Base-by-base conservation (phyloP, 2,888 invertebrate species). In the Achlya flavicornis region DNA sequence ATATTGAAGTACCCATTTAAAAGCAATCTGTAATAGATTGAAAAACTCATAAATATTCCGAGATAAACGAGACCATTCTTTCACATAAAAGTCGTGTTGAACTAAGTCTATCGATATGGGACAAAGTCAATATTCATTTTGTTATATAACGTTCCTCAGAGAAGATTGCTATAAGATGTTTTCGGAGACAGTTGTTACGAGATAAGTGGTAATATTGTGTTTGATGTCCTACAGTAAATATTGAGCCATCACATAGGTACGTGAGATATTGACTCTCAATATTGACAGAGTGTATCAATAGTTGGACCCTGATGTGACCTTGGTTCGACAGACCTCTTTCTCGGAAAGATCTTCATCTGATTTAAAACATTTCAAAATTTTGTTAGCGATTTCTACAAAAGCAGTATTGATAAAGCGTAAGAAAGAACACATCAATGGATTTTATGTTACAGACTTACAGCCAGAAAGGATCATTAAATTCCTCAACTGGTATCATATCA, bases 181-280 rank as follows among this genome's bases (percentile, higher is more conserved):
- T 91, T 90, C 80, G 80, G 84, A 89, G 84, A 83, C 83, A 85
- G 88, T 89, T 91, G 88, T 91, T 87, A 86, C 80, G 81, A 91
- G 92, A 92, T 92, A 93, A 92, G 89, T 91, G 90, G 91, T 92
- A 88, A 92, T 92, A 91, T 91, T 90, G 84, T 92, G 86, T 90
- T 91, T 90, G 90, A 88, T 87, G 85, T 88, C 78, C 83, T 79
- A 83, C 82, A 78, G 91, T 90, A 88, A 93, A 93, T 93, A 93
- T 93, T 92, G 87, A 82, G 75, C 77, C 81, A 81, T 87, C 88
- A 79, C 88, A 84, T 87, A 81, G 90, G 84, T 86, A 88, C 89
- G 92, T 90, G 92, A 91, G 90, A 89, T 93, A 88, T 93, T 92
- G 88, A 89, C 90, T 85, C 81, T 79, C 80, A 85, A 89, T 93